Conservation (phyloP, 2,113 vertebrate species). For the Heloderma charlesbogerti region DNA sequence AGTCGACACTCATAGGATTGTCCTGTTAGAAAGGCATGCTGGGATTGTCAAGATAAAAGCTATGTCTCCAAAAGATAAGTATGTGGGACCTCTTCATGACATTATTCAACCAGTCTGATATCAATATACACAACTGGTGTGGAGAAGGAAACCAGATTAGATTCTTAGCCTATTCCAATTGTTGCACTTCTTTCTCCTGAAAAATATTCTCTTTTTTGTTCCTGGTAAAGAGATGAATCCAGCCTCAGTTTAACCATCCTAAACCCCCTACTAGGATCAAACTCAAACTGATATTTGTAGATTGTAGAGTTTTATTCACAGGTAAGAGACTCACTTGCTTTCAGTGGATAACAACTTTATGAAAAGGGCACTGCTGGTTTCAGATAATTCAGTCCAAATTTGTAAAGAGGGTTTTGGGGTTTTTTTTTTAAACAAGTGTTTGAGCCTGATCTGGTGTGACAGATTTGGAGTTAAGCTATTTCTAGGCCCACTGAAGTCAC, state of each 20-base stretch:
- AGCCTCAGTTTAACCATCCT: constrained; percentile 7
- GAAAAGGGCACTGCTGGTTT: neutral
- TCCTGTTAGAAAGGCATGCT: neutral
- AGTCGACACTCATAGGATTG: no score
- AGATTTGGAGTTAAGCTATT: neutral
- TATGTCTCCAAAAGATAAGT: neutral
- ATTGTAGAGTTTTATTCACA: neutral
- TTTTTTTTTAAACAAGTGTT: neutral
- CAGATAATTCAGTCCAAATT: neutral
- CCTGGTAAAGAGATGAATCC: constrained; percentile 10
- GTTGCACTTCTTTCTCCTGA: constrained; percentile 12
- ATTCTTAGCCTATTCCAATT: neutral
- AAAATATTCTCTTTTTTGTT: neutral
- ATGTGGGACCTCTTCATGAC: neutral
- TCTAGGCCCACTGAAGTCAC: neutral
- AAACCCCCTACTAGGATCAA: neutral
- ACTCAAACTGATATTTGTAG: neutral
- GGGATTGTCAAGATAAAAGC: neutral
- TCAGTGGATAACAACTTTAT: neutral
- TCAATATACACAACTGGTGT: constrained; percentile 17
- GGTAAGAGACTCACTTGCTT: neutral
- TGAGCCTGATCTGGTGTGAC: neutral
- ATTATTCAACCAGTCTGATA: neutral
- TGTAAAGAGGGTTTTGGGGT: neutral
- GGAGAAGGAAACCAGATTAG: neutral